phyloP scores from a whole-genome alignment of 2,797 vertebrate genomes.

The Chelon auratus region DNA sequence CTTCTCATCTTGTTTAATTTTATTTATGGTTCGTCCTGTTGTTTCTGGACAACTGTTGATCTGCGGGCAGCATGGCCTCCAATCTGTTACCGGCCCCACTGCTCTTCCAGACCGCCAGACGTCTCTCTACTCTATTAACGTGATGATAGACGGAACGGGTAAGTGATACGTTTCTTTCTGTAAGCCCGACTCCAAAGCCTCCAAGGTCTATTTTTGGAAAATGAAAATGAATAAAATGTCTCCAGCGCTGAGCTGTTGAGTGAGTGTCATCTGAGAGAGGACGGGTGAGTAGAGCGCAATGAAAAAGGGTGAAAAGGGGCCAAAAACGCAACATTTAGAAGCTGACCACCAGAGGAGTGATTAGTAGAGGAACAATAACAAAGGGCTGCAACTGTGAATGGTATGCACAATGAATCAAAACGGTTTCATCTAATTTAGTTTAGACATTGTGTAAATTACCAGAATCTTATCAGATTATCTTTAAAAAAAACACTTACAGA shows the following conservation, averaged over 20 bases:
- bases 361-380: constrained; percentile 30
- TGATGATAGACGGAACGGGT: constrained; percentile 40
- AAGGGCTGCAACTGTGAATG: constrained; percentile 15
- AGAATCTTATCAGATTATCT: no score
- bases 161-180: constrained; percentile 36
- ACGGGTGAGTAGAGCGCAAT: constrained; percentile 24
- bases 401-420: background rate
- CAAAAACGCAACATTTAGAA: constrained; percentile 24
- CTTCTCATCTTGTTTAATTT: background rate
- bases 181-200: constrained; percentile 8
- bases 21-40: background rate
- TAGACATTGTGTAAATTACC: no score
- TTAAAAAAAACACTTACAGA: no score
- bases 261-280: constrained; percentile 25
- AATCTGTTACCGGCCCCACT: background rate
- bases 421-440: constrained; percentile 6
- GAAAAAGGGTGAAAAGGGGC: constrained; percentile 28
- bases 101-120: constrained; percentile 29
- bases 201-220: constrained; percentile 54
- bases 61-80: background rate
- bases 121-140: constrained; percentile 44
- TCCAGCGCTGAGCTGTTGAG: constrained; percentile 25
- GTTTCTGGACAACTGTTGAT: constrained; percentile 8
- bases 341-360: constrained; percentile 37
- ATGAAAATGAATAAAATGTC: constrained; percentile 43